A percentile compares a stretch with the other conserved stretches of the same genome.
Conservation (phyloP, 2,113 vertebrate genomes). For the Bothrops jararaca region DNA sequence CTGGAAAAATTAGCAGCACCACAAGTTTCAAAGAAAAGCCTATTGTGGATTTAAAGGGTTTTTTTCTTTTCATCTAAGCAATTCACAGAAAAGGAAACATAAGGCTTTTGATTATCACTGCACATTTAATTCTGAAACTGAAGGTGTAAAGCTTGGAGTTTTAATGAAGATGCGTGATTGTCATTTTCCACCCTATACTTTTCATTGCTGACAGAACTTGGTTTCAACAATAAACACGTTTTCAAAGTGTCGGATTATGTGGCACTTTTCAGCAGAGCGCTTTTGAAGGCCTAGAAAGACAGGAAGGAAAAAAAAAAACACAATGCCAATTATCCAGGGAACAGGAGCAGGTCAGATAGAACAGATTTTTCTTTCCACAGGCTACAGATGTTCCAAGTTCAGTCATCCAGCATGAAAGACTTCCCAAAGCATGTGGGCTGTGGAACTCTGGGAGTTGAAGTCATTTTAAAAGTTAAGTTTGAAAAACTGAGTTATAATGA, state of each 20-base stretch:
- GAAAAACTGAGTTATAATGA: neutral
- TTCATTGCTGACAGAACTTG: slow-evolving; percentile 85
- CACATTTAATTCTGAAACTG: slow-evolving; percentile 64
- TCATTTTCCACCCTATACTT: slow-evolving; percentile 38
- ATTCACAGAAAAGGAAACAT: slow-evolving; percentile 71
- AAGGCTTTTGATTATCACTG: slow-evolving; percentile 77
- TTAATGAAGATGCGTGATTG: slow-evolving; percentile 41
- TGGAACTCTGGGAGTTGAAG: neutral
- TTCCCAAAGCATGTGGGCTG: neutral
- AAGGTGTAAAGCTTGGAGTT: slow-evolving; percentile 55
- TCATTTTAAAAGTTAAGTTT: neutral
- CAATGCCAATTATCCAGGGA: neutral
- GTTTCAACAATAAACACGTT: slow-evolving; percentile 90
- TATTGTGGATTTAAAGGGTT: slow-evolving; percentile 53
- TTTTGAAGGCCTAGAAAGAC: slow-evolving; percentile 80
- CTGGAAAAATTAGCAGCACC: slow-evolving; percentile 50
- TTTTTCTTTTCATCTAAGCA: slow-evolving; percentile 59
- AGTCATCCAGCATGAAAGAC: neutral
- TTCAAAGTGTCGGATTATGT: slow-evolving; percentile 88
- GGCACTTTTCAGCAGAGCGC: slow-evolving; percentile 83
- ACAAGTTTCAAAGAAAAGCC: slow-evolving; percentile 53
- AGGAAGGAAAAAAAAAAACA: neutral
- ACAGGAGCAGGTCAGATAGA: neutral
- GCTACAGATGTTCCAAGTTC: neutral
- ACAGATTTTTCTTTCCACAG: no score